Conservation (phyloP, 2,888 invertebrate genomes). For the Oegoconia quadripuncta region DNA sequence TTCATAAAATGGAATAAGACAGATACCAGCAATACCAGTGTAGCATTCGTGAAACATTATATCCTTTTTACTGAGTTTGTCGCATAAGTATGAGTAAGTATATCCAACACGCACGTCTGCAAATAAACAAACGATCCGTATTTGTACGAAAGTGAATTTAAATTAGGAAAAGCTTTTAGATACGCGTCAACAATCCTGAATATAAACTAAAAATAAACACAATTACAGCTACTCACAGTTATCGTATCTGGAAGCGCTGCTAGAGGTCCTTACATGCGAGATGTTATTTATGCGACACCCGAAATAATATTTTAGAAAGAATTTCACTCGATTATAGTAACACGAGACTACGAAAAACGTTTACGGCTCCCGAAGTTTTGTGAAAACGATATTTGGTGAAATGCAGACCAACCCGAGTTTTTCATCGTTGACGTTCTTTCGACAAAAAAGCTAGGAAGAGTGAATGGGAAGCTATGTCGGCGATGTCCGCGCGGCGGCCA, state of each 20-base stretch:
- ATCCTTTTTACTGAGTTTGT: conserved; percentile 30
- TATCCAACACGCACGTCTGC: background rate
- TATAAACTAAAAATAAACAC: conserved; percentile 19
- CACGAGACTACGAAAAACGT: conserved; percentile 1
- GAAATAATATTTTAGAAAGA: too few relatives aligned
- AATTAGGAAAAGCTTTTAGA: conserved; percentile 27
- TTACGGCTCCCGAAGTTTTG: background rate
- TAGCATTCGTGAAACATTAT: conserved; percentile 40
- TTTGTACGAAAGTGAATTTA: conserved; percentile 8
- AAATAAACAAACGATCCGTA: conserved; percentile 9
- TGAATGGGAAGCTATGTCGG: conserved; percentile 28
- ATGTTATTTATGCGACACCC: too few relatives aligned
- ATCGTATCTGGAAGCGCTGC: too few relatives aligned
- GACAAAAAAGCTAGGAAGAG: conserved; percentile 29
- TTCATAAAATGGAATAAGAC: conserved; percentile 40
- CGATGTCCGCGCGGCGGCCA: conserved; percentile 22
- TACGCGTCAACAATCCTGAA: conserved; percentile 22
- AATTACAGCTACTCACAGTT: too few relatives aligned
- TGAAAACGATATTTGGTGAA: conserved; percentile 14
- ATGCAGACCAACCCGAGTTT: conserved; percentile 26
- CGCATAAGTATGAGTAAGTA: conserved; percentile 4
- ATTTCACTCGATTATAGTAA: background rate
- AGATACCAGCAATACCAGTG: conserved; percentile 46
- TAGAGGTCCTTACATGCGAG: too few relatives aligned
- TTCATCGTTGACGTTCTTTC: conserved; percentile 33